These are phyloP conservation scores for Bacillus rossius DNA, from an alignment of 1,140 invertebrate genomes.

Conservation along the genomic window DNA sequence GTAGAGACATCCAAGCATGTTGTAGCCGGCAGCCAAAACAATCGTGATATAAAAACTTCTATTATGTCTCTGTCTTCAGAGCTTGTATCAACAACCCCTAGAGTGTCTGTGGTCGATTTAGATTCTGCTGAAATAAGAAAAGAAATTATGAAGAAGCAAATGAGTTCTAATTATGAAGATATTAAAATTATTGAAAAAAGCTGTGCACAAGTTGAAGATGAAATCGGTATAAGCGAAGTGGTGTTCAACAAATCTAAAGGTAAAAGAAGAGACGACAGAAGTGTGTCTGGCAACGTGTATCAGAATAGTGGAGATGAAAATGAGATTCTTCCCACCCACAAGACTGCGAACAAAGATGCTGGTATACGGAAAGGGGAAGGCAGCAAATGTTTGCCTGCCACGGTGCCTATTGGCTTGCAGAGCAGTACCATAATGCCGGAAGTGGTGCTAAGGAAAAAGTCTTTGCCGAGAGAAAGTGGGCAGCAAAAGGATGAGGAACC, in stretches of 20 bases:
- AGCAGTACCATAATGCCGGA: not conserved
- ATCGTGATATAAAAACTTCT: no score
- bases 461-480: not conserved
- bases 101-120: not conserved
- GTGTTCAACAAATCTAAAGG: no score
- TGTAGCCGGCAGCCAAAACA: no score
- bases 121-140: not conserved
- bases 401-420: no score
- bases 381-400: not conserved
- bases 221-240: no score
- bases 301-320: no score
- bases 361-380: not conserved
- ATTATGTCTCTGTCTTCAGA: no score
- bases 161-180: slow-evolving; percentile 2
- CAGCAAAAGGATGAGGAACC: slow-evolving; percentile 57
- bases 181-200: slow-evolving; percentile 2
- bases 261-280: no score
- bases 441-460: slow-evolving; percentile 10
- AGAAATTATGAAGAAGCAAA: not conserved
- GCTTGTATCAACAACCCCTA: no score
- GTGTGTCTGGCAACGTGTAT: no score
- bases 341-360: not conserved
- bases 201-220: not conserved
- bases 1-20: no score
- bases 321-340: no score